These are phyloP conservation scores for Nymphicus hollandicus DNA, from an alignment of 2,113 vertebrate species.

Conservation along the genomic window DNA sequence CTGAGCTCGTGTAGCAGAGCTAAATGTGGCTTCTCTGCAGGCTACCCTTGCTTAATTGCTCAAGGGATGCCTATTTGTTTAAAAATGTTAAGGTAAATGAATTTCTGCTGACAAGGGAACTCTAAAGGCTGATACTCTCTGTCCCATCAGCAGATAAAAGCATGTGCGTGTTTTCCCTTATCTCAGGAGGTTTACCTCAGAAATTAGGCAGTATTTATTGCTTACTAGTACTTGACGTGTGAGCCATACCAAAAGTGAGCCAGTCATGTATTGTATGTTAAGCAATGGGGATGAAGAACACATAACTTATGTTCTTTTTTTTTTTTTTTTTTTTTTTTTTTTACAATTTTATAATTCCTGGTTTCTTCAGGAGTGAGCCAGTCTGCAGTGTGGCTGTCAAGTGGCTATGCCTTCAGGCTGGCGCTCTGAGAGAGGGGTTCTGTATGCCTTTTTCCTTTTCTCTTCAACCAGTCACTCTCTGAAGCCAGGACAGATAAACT, in stretches of 20 bases:
- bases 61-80: background rate
- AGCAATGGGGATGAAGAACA: background rate
- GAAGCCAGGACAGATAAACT: background rate
- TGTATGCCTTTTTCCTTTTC: background rate
- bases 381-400: background rate
- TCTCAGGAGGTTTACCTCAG: background rate
- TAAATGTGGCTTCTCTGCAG: background rate
- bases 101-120: background rate
- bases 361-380: background rate
- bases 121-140: background rate
- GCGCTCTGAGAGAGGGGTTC: background rate
- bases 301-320: background rate
- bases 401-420: background rate
- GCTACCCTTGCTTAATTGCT: background rate
- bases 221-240: background rate
- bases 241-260: background rate
- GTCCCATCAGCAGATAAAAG: background rate
- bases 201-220: background rate
- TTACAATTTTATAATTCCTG: background rate
- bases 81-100: background rate
- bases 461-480: background rate
- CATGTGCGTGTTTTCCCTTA: background rate
- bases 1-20: background rate
- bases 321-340: background rate
- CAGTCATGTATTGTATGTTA: background rate